These are phyloP conservation scores for Drosophila seclusa DNA, from an alignment of 2,888 invertebrate genomes.

Conservation along the genomic window DNA sequence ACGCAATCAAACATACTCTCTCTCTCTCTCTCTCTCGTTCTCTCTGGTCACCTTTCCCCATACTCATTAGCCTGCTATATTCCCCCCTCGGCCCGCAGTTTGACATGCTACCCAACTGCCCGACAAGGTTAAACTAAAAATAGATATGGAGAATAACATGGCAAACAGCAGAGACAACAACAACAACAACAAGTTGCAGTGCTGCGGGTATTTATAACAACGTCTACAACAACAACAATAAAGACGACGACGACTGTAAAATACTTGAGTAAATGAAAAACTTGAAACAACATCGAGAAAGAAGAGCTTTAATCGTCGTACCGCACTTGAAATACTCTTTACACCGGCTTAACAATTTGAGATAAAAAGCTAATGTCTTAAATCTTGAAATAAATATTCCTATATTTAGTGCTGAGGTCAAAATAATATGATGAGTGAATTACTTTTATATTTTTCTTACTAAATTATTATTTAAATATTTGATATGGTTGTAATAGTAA, in stretches of 20 bases:
- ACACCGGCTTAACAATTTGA: not conserved
- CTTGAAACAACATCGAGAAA: slow-evolving; percentile 41
- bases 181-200: slow-evolving; percentile 62
- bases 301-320: not conserved
- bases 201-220: slow-evolving; percentile 63
- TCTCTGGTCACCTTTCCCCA: not conserved
- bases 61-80: not conserved
- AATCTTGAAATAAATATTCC: not conserved
- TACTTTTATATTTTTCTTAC: too few relatives aligned
- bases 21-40: not conserved
- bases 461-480: not conserved
- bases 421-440: not conserved
- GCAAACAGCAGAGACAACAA: slow-evolving; percentile 38
- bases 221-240: slow-evolving; percentile 25
- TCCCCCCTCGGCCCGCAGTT: slow-evolving; percentile 1
- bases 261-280: slow-evolving; percentile 50
- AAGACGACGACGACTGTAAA: slow-evolving; percentile 40
- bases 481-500: not conserved
- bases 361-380: not conserved
- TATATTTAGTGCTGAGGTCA: not conserved
- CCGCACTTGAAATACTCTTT: slow-evolving; percentile 30
- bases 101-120: slow-evolving; percentile 48
- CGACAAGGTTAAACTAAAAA: slow-evolving; percentile 71
- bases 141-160: slow-evolving; percentile 76
- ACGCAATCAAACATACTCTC: not conserved